phyloP scores from a whole-genome alignment of 2,888 invertebrate genomes.

The Leptura quadrifasciata region DNA sequence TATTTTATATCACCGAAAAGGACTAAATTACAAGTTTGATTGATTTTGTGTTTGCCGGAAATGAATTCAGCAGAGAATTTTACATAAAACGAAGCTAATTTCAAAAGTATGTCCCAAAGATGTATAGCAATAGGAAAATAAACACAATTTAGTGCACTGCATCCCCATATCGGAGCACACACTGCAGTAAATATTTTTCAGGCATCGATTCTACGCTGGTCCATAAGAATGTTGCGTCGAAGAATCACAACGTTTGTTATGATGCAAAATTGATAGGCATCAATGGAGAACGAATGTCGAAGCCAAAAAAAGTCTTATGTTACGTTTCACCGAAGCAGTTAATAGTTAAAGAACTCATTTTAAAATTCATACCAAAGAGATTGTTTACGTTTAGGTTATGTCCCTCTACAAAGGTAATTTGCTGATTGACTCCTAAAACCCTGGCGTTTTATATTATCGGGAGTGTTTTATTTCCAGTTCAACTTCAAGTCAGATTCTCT shows the following conservation, averaged over 20 bases:
- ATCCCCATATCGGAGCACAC: neutral
- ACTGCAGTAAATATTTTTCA: conserved; percentile 67
- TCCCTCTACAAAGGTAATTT: conserved; percentile 91
- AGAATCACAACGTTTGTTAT: conserved; percentile 90
- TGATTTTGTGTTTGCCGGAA: no score
- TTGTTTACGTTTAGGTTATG: conserved; percentile 93
- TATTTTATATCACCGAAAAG: no score
- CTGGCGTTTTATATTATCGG: no score
- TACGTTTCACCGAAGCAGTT: conserved; percentile 94
- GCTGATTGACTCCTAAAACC: neutral
- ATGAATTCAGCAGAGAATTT: no score
- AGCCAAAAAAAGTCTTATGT: conserved; percentile 91
- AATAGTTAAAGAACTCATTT: conserved; percentile 93
- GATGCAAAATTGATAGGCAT: conserved; percentile 86
- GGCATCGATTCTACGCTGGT: conserved; percentile 89
- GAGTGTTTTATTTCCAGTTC: conserved; percentile 75
- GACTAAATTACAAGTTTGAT: no score
- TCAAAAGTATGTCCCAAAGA: no score
- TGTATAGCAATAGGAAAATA: no score
- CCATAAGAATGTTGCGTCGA: conserved; percentile 89
- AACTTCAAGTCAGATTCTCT: conserved; percentile 78
- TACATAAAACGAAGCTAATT: no score
- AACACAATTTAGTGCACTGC: no score
- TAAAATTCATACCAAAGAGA: conserved; percentile 94
- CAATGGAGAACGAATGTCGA: conserved; percentile 78